phyloP scores from a whole-genome alignment of 2,113 vertebrate species.

The Balaenoptera acutorostrata region DNA sequence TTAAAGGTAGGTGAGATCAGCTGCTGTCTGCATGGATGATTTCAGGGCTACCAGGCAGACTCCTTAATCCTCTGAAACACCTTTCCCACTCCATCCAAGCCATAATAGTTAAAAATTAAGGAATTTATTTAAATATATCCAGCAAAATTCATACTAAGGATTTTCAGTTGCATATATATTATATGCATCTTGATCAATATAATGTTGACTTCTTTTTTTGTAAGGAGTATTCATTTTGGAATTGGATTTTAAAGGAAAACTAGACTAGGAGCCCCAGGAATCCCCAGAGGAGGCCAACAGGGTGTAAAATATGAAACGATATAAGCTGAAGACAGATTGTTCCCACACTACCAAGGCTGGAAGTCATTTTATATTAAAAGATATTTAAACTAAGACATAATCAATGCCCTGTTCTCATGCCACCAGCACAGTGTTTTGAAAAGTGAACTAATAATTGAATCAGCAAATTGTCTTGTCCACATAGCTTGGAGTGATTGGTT shows the following conservation, averaged over 20 bases:
- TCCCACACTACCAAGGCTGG: not conserved
- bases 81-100: not conserved
- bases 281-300: not conserved
- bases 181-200: not conserved
- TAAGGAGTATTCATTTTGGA: not conserved
- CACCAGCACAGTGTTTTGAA: not conserved
- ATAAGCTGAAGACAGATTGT: not conserved
- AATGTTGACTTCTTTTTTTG: not conserved
- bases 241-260: not conserved
- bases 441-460: constrained; percentile 49
- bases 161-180: not conserved
- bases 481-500: not conserved
- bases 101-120: not conserved
- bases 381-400: not conserved
- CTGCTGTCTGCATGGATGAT: not conserved
- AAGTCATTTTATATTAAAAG: not conserved
- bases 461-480: not conserved
- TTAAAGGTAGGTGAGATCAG: not conserved
- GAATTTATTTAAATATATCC: not conserved
- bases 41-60: not conserved
- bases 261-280: not conserved
- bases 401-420: not conserved
- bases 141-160: not conserved
- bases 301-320: not conserved
- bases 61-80: not conserved